Conservation (phyloP, 23 tunicate species). For the Styela plicata region DNA sequence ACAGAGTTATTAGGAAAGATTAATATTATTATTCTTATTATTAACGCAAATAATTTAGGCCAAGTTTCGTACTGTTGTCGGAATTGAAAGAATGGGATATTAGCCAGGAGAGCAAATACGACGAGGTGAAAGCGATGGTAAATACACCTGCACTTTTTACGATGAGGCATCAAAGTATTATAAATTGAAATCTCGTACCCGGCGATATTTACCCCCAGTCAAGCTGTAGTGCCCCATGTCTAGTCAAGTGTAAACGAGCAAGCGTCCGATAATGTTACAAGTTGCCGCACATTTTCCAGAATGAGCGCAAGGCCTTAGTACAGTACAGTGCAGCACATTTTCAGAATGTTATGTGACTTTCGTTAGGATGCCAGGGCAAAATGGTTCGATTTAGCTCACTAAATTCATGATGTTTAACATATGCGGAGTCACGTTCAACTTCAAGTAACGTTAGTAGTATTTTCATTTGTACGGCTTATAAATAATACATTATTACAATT, state of each 20-base stretch:
- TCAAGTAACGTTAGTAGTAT: not conserved
- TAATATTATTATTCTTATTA: too few relatives aligned
- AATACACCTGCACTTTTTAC: slow-evolving; percentile 29
- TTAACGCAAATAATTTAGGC: too few relatives aligned
- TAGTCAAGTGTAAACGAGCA: slow-evolving; percentile 33
- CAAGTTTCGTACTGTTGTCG: too few relatives aligned
- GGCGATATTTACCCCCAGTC: slow-evolving; percentile 32
- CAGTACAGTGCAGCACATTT: too few relatives aligned
- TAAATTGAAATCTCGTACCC: slow-evolving; percentile 25
- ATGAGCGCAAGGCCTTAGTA: not conserved
- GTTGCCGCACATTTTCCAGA: not conserved
- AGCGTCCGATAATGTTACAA: not conserved
- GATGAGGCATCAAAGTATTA: slow-evolving; percentile 25
- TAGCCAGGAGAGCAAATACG: slow-evolving; percentile 25
- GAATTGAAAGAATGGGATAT: not conserved
- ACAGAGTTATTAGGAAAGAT: too few relatives aligned
- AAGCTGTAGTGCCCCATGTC: slow-evolving; percentile 14
- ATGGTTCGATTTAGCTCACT: too few relatives aligned
- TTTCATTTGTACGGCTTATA: slow-evolving; percentile 22
- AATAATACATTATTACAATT: not conserved
- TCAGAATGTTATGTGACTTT: too few relatives aligned
- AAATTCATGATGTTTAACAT: not conserved
- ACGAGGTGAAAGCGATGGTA: not conserved
- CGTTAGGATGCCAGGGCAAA: too few relatives aligned
- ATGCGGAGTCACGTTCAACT: not conserved